Conservation (phyloP, 1,140 invertebrate genomes). For the Centruroides sculpturatus region DNA sequence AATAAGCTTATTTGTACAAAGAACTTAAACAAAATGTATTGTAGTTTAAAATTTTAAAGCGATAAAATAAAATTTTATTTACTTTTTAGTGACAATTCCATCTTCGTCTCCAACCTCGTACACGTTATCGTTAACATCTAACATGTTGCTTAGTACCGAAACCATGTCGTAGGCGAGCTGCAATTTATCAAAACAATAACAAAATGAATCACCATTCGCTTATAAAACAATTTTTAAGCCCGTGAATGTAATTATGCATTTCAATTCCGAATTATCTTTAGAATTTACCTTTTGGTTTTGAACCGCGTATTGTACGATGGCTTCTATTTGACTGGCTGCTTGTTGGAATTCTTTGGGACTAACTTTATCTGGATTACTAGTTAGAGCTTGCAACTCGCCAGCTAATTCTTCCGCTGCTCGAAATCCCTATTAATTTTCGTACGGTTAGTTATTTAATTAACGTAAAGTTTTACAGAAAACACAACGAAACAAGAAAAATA, state of each 20-base stretch:
- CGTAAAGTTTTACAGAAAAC: not conserved
- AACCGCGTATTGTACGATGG: conserved; percentile 17
- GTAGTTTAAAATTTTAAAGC: too few species aligned
- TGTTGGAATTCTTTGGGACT: conserved; percentile 8
- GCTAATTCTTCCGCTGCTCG: conserved; percentile 17
- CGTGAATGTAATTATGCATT: not conserved
- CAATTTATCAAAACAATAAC: not conserved
- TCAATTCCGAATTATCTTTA: not conserved
- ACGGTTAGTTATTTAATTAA: too few species aligned
- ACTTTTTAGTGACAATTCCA: conserved; percentile 14
- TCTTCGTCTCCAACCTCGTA: conserved; percentile 18
- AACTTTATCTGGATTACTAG: conserved; percentile 10
- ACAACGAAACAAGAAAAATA: not conserved
- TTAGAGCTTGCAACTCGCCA: conserved; percentile 17
- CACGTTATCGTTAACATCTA: conserved; percentile 23
- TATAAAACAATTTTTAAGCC: not conserved
- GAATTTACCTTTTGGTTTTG: conserved; percentile 19
- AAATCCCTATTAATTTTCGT: conserved; percentile 7
- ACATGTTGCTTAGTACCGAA: conserved; percentile 25
- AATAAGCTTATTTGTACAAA: too few species aligned
- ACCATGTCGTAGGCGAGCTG: conserved; percentile 25
- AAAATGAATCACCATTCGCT: too few species aligned
- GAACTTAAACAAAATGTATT: too few species aligned
- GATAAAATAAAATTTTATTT: too few species aligned
- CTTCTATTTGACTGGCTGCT: conserved; percentile 14